Conservation (phyloP, 2,888 invertebrate genomes). For the Hirtodrosophila duncani region DNA sequence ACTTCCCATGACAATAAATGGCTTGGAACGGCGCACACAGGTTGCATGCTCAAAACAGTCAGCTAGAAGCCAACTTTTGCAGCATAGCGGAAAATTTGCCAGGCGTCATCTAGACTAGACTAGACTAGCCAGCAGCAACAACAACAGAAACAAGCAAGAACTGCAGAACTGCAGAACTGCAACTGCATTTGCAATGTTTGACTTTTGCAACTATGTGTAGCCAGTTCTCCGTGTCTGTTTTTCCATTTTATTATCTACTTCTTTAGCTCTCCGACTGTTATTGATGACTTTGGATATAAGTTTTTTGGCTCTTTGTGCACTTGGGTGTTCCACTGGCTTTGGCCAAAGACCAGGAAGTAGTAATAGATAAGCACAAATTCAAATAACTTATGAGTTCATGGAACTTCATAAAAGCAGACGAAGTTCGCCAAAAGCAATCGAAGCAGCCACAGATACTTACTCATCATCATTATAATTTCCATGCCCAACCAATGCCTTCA, state of each 20-base stretch:
- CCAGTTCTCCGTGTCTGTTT: neutral
- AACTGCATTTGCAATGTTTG: conserved; percentile 42
- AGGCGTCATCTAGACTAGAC: conserved; percentile 74
- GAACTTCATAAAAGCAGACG: conserved; percentile 6
- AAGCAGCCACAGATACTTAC: conserved; percentile 9
- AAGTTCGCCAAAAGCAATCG: conserved; percentile 6
- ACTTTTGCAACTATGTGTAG: conserved; percentile 9
- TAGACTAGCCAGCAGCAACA: conserved; percentile 13
- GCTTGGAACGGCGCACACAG: conserved; percentile 59
- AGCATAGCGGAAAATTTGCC: conserved; percentile 43
- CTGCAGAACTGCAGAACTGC: conserved; percentile 27
- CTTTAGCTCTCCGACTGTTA: conserved; percentile 42
- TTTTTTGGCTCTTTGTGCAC: conserved; percentile 11
- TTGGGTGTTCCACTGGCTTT: conserved; percentile 1
- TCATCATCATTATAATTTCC: conserved; percentile 11
- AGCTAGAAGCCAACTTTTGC: conserved; percentile 11
- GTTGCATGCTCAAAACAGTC: conserved; percentile 25
- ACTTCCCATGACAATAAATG: conserved; percentile 67
- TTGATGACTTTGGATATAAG: conserved; percentile 58
- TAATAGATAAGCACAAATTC: conserved; percentile 23
- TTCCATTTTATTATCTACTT: conserved; percentile 13
- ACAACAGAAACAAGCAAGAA: conserved; percentile 5
- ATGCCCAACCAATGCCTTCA: conserved; percentile 8
- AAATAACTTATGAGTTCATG: conserved; percentile 31
- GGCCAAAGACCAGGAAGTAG: conserved; percentile 27